Percentiles rank a stretch among this genome's conserved stretches.
These are phyloP conservation scores for Falco cherrug DNA, from an alignment of 2,797 vertebrate genomes.

Conservation along the genomic window DNA sequence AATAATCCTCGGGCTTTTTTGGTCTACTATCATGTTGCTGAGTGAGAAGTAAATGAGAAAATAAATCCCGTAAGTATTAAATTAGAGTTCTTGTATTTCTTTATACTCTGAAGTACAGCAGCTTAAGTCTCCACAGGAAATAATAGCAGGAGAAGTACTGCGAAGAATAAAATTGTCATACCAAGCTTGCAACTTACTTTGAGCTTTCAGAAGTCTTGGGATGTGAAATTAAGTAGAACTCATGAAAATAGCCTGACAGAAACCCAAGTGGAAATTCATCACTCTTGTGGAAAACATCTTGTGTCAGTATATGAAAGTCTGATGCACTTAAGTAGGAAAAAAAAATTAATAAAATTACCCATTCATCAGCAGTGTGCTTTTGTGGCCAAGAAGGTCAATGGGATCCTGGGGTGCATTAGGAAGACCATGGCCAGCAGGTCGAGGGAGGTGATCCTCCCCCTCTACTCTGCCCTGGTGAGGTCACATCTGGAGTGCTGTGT, in stretches of 20 bases:
- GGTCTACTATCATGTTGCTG: background rate
- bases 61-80: background rate
- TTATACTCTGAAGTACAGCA: background rate
- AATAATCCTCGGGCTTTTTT: background rate
- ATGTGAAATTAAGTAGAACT: background rate
- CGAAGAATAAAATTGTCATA: background rate
- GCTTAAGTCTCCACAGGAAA: background rate
- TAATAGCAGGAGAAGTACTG: background rate
- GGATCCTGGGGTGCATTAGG: no score
- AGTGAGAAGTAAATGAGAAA: background rate
- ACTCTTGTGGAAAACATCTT: background rate
- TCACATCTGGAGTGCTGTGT: no score
- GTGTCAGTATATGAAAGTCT: background rate
- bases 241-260: background rate
- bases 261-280: background rate
- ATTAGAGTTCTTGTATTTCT: background rate
- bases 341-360: background rate
- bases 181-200: background rate
- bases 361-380: background rate
- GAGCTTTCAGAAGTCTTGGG: background rate
- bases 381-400: no score
- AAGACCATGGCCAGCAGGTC: no score
- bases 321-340: background rate
- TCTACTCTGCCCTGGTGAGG: no score
- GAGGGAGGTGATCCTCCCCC: no score